A percentile compares a stretch with the other conserved stretches of the same genome.
These are phyloP conservation scores for Sepioteuthis lessoniana DNA, from an alignment of 2,888 invertebrate genomes.

Conservation along the genomic window DNA sequence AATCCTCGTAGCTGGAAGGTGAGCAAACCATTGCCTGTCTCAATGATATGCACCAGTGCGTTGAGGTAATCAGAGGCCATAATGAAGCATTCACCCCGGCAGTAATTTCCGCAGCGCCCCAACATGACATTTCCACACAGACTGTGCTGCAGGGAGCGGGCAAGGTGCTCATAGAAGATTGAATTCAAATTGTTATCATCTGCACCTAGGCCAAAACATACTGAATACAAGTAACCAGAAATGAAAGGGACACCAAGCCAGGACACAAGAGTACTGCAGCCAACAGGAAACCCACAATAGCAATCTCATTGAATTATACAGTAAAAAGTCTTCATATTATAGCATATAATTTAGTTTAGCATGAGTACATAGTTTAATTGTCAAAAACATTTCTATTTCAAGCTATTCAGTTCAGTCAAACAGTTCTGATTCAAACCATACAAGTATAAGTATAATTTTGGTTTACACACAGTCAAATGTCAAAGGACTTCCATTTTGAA, in stretches of 20 bases:
- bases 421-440: too few relatives aligned
- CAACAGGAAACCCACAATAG: not conserved
- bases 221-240: conserved; percentile 48
- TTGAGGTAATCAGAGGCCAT: conserved; percentile 98
- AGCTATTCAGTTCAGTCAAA: too few relatives aligned
- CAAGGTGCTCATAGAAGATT: conserved; percentile 98
- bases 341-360: too few relatives aligned
- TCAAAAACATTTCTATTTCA: too few relatives aligned
- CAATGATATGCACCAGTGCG: conserved; percentile 97
- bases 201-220: conserved; percentile 75
- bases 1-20: conserved; percentile 97
- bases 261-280: not conserved
- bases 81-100: conserved; percentile 98
- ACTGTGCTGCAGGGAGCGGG: conserved; percentile 94
- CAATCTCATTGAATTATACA: not conserved
- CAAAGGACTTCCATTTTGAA: too few relatives aligned
- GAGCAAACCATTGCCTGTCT: conserved; percentile 96
- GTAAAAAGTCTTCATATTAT: not conserved
- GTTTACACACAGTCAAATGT: too few relatives aligned
- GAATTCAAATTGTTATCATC: conserved; percentile 99
- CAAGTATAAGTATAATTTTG: too few relatives aligned
- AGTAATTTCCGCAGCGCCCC: conserved; percentile 92
- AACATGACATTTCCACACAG: conserved; percentile 80
- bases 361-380: too few relatives aligned
- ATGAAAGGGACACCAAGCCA: conserved; percentile 49